Evolutionary conservation across 2,797 vertebrate species (phyloP).

Genomic region (Xyrichtys novacula): DNA sequence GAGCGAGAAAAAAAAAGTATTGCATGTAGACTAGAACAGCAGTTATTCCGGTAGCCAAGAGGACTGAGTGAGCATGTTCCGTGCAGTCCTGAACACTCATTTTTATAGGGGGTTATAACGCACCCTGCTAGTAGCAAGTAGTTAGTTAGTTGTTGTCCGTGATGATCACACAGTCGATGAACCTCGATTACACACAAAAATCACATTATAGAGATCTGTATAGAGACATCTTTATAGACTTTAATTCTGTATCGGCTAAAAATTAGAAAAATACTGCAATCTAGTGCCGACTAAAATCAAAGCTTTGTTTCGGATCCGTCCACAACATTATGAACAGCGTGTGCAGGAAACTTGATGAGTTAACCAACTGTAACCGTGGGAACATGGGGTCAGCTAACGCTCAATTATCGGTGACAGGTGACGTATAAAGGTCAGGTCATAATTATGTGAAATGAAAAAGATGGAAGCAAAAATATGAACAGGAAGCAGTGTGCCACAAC

Average conservation of each 20-base stretch:
- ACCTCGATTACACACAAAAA: too few species aligned
- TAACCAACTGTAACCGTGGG: neutral
- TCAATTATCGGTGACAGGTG: neutral
- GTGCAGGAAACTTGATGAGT: neutral
- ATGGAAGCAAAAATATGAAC: neutral
- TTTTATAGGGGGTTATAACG: too few species aligned
- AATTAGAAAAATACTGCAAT: neutral
- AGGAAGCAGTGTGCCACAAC: conserved; percentile 19
- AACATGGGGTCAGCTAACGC: neutral
- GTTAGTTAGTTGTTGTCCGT: too few species aligned
- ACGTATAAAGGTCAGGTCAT: neutral
- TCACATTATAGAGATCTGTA: too few species aligned
- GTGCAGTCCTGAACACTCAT: too few species aligned
- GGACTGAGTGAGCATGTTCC: too few species aligned
- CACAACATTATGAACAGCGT: neutral
- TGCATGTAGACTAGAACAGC: too few species aligned
- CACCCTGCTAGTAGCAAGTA: too few species aligned
- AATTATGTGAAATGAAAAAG: neutral
- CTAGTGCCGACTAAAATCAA: neutral
- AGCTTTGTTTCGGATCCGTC: neutral
- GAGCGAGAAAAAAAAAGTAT: too few species aligned
- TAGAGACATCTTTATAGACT: too few species aligned
- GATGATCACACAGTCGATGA: too few species aligned
- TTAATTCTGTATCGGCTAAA: neutral
- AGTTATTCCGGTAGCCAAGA: too few species aligned